Percentiles rank a stretch among this genome's conserved stretches.
These are phyloP conservation scores for Etia nguti DNA, from an alignment of 2,113 vertebrate species.

Conservation along the genomic window DNA sequence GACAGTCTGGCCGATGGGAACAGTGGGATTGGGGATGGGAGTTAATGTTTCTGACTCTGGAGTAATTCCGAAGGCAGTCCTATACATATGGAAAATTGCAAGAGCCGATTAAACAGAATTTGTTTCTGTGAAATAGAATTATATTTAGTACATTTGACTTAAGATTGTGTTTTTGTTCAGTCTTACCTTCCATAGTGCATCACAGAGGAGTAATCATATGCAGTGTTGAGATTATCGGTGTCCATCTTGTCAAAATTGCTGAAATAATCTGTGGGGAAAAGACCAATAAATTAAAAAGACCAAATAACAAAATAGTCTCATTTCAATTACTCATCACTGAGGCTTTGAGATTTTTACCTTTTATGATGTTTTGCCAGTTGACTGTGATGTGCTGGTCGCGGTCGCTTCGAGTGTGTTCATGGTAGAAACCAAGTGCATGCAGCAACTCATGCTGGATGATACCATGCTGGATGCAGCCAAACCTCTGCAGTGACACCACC, in stretches of 20 bases:
- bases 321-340: not conserved
- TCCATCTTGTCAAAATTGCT: conserved; percentile 23
- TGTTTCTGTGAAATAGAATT: not conserved
- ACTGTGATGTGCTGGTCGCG: conserved; percentile 53
- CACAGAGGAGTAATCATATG: conserved; percentile 61
- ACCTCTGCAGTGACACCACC: conserved; percentile 44
- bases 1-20: conserved; percentile 25
- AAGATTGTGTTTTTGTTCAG: fast-evolving
- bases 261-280: not conserved
- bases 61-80: conserved; percentile 39
- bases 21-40: conserved; percentile 27
- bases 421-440: conserved; percentile 67
- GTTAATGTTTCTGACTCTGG: conserved; percentile 8
- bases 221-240: conserved; percentile 33
- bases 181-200: conserved; percentile 63
- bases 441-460: conserved; percentile 65
- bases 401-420: conserved; percentile 66
- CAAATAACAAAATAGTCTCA: fast-evolving
- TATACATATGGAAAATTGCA: not conserved
- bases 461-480: conserved; percentile 24
- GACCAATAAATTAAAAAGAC: not conserved
- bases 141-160: not conserved
- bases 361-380: conserved; percentile 30
- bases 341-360: conserved; percentile 3
- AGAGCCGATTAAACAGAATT: not conserved